These are phyloP conservation scores for Rapana venosa DNA, from an alignment of 2,888 invertebrate genomes.

Conservation along the genomic window DNA sequence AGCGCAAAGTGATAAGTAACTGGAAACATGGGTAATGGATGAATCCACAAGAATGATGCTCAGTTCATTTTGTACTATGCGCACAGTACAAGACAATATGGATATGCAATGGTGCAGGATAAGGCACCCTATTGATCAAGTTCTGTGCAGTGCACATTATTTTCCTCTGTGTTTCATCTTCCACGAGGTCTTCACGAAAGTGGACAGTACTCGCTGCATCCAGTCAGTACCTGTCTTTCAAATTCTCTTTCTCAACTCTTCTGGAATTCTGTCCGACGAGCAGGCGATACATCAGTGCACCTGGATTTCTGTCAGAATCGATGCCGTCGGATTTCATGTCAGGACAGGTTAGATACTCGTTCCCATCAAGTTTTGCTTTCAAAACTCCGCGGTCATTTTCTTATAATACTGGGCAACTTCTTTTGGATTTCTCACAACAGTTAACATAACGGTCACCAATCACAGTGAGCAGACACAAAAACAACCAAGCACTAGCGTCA, in stretches of 20 bases:
- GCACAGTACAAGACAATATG: not conserved
- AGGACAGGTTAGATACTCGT: not conserved
- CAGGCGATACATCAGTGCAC: not conserved
- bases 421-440: not conserved
- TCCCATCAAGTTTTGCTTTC: not conserved
- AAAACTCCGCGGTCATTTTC: not conserved
- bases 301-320: not conserved
- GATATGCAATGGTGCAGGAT: constrained; percentile 30
- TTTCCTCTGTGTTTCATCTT: not conserved
- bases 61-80: not conserved
- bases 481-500: not conserved
- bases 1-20: no score
- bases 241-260: no score
- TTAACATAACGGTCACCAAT: not conserved
- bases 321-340: not conserved
- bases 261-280: not conserved
- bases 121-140: constrained; percentile 19
- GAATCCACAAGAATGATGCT: not conserved
- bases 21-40: no score
- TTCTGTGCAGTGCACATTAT: not conserved
- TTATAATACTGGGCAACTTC: not conserved
- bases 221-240: no score
- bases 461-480: not conserved
- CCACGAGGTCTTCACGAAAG: not conserved
- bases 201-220: not conserved